phyloP scores from a whole-genome alignment of 2,113 vertebrate species.

The Alethe diademata region DNA sequence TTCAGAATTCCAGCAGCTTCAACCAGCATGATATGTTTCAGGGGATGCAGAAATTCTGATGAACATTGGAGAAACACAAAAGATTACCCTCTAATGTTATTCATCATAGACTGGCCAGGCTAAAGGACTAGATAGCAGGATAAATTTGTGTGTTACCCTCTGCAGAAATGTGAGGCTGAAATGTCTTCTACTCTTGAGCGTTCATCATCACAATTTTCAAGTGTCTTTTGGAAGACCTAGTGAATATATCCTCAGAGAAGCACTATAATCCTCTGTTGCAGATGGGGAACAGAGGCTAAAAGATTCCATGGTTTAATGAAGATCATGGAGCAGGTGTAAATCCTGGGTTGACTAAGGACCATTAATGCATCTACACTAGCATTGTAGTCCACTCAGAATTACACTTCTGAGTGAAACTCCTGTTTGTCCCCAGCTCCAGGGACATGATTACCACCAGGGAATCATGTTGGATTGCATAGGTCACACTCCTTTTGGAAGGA shows the following conservation, averaged over 20 bases:
- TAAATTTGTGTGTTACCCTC: not conserved
- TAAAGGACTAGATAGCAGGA: not conserved
- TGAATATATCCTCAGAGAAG: not conserved
- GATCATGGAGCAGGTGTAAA: not conserved
- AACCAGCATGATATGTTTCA: not conserved
- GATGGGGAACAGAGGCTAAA: not conserved
- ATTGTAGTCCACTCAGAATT: not conserved
- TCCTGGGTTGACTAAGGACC: not conserved
- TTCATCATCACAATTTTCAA: not conserved
- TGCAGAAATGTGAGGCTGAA: not conserved
- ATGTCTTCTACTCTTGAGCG: not conserved
- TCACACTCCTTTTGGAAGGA: not conserved
- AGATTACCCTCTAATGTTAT: not conserved
- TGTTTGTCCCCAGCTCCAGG: not conserved
- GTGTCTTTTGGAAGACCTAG: not conserved
- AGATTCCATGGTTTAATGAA: not conserved
- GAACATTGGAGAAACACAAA: not conserved
- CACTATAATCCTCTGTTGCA: not conserved
- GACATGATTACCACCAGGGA: not conserved
- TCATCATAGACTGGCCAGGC: not conserved
- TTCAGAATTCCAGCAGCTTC: not conserved
- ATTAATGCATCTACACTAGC: not conserved
- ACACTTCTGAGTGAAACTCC: not conserved
- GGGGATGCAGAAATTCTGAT: not conserved
- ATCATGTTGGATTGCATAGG: fast-evolving